Percentiles rank a stretch among this genome's conserved stretches.
phyloP scores from a whole-genome alignment of 1,140 invertebrate species.

The Chironomus striatipennis region DNA sequence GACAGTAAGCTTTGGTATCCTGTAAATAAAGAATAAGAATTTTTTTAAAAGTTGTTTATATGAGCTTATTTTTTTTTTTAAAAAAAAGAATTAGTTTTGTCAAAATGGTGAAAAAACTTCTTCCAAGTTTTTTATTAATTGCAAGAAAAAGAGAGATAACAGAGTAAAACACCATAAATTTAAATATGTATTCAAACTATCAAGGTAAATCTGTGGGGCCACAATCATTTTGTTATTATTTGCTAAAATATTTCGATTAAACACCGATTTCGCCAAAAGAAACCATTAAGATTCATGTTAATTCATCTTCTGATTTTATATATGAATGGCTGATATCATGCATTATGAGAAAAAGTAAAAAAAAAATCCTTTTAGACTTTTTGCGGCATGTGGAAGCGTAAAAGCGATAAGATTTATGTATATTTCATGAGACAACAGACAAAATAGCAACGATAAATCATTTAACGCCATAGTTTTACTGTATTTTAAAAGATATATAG shows the following conservation, averaged over 20 bases:
- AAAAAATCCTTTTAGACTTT: conserved; percentile 6
- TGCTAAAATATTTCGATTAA: conserved; percentile 8
- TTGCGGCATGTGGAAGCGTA: not conserved
- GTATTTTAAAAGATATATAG: not conserved
- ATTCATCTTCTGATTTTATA: not conserved
- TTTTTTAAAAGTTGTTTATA: not conserved
- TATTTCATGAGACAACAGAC: conserved; percentile 7
- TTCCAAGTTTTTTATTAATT: not conserved
- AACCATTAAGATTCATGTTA: not conserved
- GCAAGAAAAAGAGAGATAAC: too few species aligned
- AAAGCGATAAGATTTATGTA: conserved; percentile 2
- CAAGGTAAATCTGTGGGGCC: too few species aligned
- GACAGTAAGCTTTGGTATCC: conserved; percentile 22
- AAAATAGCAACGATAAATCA: not conserved
- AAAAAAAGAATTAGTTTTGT: too few species aligned
- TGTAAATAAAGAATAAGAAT: not conserved
- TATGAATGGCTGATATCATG: not conserved
- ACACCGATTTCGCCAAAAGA: not conserved
- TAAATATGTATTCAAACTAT: too few species aligned
- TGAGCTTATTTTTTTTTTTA: too few species aligned
- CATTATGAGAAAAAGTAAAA: not conserved
- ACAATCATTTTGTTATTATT: too few species aligned
- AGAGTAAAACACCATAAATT: too few species aligned
- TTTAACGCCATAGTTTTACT: not conserved
- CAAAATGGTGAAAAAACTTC: not conserved